phyloP scores from a whole-genome alignment of 1,140 invertebrate species.

The Nasonia giraulti region DNA sequence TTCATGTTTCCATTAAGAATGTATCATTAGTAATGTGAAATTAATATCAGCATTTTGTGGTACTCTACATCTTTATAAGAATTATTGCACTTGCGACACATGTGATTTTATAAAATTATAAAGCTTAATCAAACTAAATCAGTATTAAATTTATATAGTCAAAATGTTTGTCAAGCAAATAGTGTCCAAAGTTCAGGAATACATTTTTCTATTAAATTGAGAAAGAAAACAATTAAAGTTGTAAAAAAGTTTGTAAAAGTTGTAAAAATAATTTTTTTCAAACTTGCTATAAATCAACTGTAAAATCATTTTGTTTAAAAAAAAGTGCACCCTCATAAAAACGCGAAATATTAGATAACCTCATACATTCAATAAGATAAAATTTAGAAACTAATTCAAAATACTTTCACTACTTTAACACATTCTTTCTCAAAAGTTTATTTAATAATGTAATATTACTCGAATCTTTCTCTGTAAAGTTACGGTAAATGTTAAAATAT shows the following conservation, averaged over 20 bases:
- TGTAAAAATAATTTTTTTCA: neutral
- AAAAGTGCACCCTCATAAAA: too few species aligned
- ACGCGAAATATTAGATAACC: too few species aligned
- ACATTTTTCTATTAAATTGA: neutral
- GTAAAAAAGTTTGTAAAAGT: neutral
- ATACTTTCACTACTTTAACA: neutral
- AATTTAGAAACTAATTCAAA: too few species aligned
- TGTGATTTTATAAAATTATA: slow-evolving; percentile 19
- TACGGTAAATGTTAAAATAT: neutral
- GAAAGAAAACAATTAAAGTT: slow-evolving; percentile 16
- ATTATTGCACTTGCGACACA: neutral
- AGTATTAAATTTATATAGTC: slow-evolving; percentile 17
- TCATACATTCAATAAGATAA: too few species aligned
- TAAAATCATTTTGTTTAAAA: neutral
- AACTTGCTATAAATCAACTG: neutral
- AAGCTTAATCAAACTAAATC: slow-evolving; percentile 8
- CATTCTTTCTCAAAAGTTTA: slow-evolving; percentile 36
- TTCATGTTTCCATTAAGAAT: slow-evolving; percentile 16
- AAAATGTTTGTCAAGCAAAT: neutral
- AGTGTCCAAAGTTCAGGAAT: neutral
- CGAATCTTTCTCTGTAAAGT: slow-evolving; percentile 6
- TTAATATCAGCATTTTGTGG: slow-evolving; percentile 32
- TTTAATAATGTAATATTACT: slow-evolving; percentile 30
- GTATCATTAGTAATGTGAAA: slow-evolving; percentile 30
- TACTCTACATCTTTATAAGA: slow-evolving; percentile 18